phyloP scores from a whole-genome alignment of 2,797 vertebrate genomes.

The Pyrocephalus nanus region DNA sequence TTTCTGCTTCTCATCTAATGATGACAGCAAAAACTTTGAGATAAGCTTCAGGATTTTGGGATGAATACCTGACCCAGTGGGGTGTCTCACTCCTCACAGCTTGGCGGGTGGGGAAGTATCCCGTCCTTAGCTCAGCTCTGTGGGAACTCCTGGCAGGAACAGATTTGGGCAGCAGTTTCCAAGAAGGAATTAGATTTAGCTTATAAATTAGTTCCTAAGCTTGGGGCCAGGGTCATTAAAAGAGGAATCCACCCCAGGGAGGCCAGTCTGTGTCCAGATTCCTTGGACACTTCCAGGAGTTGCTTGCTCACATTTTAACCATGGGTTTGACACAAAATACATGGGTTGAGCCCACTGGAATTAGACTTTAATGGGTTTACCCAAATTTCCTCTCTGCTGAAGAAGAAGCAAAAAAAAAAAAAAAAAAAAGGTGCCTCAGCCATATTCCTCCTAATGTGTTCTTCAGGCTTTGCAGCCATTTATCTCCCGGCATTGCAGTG shows the following conservation, averaged over 20 bases:
- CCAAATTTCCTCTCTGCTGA: neutral
- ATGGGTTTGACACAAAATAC: neutral
- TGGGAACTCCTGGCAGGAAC: conserved; percentile 22
- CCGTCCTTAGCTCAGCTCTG: neutral
- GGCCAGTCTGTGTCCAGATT: neutral
- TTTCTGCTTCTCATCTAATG: neutral
- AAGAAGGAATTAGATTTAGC: conserved; percentile 11
- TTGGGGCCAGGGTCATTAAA: conserved; percentile 18
- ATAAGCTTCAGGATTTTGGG: neutral
- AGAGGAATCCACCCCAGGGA: neutral
- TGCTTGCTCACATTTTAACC: neutral
- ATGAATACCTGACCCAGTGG: neutral
- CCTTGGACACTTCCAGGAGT: neutral
- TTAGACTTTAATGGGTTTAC: neutral
- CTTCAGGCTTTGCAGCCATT: conserved; percentile 27
- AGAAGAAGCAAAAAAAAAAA: neutral
- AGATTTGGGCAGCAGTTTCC: neutral
- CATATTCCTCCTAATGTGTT: conserved; percentile 26
- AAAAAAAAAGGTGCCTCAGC: neutral
- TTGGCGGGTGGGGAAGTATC: neutral
- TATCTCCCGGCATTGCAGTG: neutral
- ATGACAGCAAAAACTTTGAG: neutral
- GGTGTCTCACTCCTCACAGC: neutral
- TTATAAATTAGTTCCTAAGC: conserved; percentile 59
- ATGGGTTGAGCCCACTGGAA: neutral